Conservation (phyloP, 2,113 vertebrate species). For the Sceloporus tristichus region DNA sequence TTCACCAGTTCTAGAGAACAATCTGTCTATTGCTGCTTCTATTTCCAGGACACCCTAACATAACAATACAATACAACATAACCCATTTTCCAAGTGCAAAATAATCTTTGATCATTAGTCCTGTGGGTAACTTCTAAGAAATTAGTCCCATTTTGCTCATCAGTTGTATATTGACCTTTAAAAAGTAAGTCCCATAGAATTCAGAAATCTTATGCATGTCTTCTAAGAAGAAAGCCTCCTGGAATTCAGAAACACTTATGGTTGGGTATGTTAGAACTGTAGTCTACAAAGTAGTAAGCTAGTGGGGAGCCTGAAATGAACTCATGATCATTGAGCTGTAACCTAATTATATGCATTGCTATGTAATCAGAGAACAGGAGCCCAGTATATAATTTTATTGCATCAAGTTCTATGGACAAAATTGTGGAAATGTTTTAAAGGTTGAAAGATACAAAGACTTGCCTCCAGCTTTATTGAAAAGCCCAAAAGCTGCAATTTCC, state of each 20-base stretch:
- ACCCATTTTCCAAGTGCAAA: not conserved
- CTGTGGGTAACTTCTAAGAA: not conserved
- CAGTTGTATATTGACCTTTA: no score
- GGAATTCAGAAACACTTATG: not conserved
- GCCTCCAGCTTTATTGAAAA: not conserved
- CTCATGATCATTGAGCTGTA: constrained; percentile 26
- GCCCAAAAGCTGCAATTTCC: not conserved
- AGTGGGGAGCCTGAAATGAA: constrained; percentile 17
- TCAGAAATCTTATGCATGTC: not conserved
- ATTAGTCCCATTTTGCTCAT: not conserved
- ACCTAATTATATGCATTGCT: constrained; percentile 9
- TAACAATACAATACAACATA: not conserved
- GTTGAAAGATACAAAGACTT: not conserved
- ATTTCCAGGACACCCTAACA: not conserved
- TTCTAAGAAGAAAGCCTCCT: no score
- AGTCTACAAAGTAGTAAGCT: no score
- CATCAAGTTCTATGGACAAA: not conserved
- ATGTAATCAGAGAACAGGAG: not conserved
- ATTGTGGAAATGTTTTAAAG: not conserved
- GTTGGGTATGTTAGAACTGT: no score
- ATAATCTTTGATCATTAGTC: constrained; percentile 10
- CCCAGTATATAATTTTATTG: not conserved
- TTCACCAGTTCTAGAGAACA: not conserved
- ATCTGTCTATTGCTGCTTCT: constrained; percentile 6
- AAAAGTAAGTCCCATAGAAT: no score